A percentile compares a stretch with the other conserved stretches of the same genome.
Conservation (phyloP, 2,888 invertebrate genomes). For the Helicoverpa assulta region DNA sequence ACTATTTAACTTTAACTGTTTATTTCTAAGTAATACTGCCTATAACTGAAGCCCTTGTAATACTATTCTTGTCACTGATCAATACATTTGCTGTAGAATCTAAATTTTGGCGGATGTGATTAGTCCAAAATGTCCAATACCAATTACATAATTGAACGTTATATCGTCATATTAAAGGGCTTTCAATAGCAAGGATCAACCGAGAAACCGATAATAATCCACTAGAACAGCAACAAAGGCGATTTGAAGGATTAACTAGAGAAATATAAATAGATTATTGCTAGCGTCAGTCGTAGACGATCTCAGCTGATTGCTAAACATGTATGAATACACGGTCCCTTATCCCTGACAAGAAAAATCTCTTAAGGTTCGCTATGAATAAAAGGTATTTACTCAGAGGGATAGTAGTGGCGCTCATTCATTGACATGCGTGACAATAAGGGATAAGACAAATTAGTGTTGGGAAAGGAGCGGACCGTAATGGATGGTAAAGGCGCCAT, state of each 20-base stretch:
- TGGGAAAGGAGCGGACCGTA: conserved; percentile 67
- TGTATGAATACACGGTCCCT: conserved; percentile 26
- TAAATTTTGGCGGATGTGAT: conserved; percentile 33
- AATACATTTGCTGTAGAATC: conserved; percentile 25
- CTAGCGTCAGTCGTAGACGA: conserved; percentile 19
- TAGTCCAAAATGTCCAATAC: conserved; percentile 33
- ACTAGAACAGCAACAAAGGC: conserved; percentile 3
- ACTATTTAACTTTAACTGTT: conserved; percentile 3
- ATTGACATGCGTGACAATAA: conserved; percentile 74
- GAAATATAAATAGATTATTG: conserved; percentile 9
- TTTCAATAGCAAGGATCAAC: neutral
- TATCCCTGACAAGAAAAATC: conserved; percentile 51
- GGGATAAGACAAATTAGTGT: conserved; percentile 72
- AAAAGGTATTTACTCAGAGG: conserved; percentile 58
- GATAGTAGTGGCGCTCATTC: conserved; percentile 56
- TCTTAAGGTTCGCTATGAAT: conserved; percentile 42
- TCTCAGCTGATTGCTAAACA: conserved; percentile 32
- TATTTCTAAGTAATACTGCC: conserved; percentile 23
- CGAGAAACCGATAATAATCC: conserved; percentile 12
- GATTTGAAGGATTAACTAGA: conserved; percentile 16
- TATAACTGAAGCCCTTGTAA: conserved; percentile 21
- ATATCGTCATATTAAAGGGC: conserved; percentile 36
- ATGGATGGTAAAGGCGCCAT: conserved; percentile 75
- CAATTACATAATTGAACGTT: conserved; percentile 34
- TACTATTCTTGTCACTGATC: conserved; percentile 30